These are phyloP conservation scores for Sebastes glaucus DNA, from an alignment of 2,797 vertebrate species.

Conservation along the genomic window DNA sequence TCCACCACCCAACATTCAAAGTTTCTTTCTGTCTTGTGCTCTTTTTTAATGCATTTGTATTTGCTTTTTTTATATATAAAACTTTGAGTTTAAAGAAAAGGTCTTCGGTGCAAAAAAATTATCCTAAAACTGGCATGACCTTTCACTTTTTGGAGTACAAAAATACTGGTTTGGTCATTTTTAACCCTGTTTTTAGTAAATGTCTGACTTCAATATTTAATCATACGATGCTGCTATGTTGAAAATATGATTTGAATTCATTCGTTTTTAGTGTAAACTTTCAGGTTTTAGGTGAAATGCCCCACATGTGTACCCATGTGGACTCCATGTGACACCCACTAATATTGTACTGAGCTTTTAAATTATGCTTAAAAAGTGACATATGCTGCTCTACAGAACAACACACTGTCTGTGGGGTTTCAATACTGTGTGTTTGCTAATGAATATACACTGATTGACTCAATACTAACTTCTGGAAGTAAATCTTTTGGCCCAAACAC, in stretches of 20 bases:
- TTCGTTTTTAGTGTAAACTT: not conserved
- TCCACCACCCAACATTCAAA: not conserved
- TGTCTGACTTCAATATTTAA: not conserved
- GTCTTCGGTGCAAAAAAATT: not conserved
- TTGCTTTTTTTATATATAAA: not conserved
- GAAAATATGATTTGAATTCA: not conserved
- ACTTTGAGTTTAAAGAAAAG: not conserved
- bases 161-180: not conserved
- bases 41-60: not conserved
- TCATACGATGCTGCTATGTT: not conserved
- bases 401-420: not conserved
- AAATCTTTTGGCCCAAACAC: not conserved
- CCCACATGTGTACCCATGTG: not conserved
- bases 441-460: too few species aligned
- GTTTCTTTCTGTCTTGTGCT: too few species aligned
- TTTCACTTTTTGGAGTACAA: not conserved
- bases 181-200: not conserved
- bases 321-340: not conserved
- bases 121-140: not conserved
- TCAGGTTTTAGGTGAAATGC: not conserved
- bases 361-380: not conserved
- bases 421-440: not conserved
- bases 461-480: not conserved
- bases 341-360: not conserved
- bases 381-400: not conserved